Base-by-base conservation (phyloP, 2,797 vertebrate genomes). In the Lithobates pipiens region DNA sequence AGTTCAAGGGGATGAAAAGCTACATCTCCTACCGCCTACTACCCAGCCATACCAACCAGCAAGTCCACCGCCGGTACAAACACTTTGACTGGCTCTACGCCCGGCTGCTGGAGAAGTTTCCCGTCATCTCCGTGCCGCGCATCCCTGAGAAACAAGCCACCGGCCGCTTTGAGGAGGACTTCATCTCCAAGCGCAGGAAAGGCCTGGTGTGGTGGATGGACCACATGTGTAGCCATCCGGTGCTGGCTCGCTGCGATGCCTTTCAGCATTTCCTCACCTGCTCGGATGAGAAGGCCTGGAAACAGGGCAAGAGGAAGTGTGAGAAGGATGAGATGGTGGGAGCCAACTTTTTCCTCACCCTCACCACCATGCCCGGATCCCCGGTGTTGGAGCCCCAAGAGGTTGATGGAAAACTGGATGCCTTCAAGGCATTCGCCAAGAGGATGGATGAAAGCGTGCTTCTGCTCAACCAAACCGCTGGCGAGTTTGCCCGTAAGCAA, bases 1-100 rank as follows among this genome's bases (percentile, higher is more conserved):
- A 99, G 91, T 99, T 99, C 92, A 99, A 99, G 88, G 98, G 98
- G 65, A 99, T 99, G 97, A 99, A 99, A 88, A 99, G 98, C 86
- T 99, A 99, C 91, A 99, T 99, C 0, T 96, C 98, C 15, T 99
- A 99, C 88, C 98, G 97, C 90, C 92, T 99, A 92, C 97, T 97
- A 4, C 96, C 98, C 65, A 98, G 96, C 0, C 96, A 99, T 92
- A 99, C 96, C 0, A 96, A 96, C 83, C 96, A 91, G 89, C 95
- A 94, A 6, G 98, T 99, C 78, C 96, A 97, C 93, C 93, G 98
- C 85, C 95, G 98, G 89, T 99, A 99, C 88, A 99, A 99, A 91
- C 98, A 99, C 93, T 99, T 99, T 5, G 98, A 99, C 92, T 99
- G 98, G 98, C 95, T 99, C 5, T 99, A 98, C 0, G 95, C 95